A percentile compares a stretch with the other conserved stretches of the same genome.
Evolutionary conservation across 2,888 invertebrate genomes (phyloP).

Genomic region (Argyresthia goedartella): DNA sequence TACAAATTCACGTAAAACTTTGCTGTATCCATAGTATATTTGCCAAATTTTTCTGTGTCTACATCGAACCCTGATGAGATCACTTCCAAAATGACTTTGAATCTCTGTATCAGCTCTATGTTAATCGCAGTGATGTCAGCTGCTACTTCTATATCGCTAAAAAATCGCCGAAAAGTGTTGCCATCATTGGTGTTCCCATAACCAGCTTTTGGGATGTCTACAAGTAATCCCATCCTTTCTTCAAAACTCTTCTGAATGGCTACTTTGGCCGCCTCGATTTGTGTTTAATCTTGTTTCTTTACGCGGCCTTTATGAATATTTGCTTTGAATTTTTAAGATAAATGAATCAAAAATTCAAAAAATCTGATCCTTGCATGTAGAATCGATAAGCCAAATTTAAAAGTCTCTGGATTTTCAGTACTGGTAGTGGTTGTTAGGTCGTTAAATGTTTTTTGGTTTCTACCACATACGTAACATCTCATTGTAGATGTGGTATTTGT

Average conservation of each 20-base stretch:
- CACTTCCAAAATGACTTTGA: conserved; percentile 20
- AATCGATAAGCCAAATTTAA: too few species aligned
- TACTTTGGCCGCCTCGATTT: too few species aligned
- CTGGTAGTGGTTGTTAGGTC: too few species aligned
- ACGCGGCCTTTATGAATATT: too few species aligned
- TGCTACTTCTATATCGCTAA: conserved; percentile 19
- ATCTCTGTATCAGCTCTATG: conserved; percentile 16
- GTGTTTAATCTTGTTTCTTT: too few species aligned
- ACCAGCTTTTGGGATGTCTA: conserved; percentile 24
- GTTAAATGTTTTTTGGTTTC: too few species aligned
- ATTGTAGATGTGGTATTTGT: too few species aligned
- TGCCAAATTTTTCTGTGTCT: conserved; percentile 4
- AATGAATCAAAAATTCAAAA: too few species aligned
- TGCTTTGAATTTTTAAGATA: too few species aligned
- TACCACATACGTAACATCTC: too few species aligned
- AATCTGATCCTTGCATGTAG: too few species aligned
- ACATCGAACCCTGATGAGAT: conserved; percentile 7
- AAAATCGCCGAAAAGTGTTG: conserved; percentile 25
- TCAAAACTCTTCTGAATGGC: conserved; percentile 16
- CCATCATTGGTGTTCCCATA: conserved; percentile 27
- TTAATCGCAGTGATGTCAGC: conserved; percentile 26
- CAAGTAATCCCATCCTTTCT: conserved; percentile 19
- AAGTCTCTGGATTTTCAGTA: too few species aligned
- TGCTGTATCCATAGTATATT: conserved; percentile 2
- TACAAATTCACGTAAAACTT: conserved; percentile 3